Conservation (phyloP, 2,797 vertebrate species). For the Alcedo quadribrachys region DNA sequence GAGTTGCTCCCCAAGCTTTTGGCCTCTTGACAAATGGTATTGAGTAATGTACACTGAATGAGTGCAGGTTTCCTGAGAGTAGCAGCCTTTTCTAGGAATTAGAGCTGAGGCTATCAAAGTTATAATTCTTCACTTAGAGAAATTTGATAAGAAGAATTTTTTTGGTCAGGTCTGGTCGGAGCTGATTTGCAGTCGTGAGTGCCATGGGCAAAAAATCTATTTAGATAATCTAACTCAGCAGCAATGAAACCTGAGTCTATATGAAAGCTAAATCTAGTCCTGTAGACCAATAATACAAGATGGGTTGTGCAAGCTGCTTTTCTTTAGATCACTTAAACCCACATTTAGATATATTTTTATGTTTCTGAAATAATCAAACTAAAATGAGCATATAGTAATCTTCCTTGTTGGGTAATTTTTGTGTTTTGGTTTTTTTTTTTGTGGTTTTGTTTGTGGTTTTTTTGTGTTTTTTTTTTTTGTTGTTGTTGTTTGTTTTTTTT, state of each 20-base stretch:
- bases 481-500: too few relatives aligned
- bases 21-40: conserved; percentile 31
- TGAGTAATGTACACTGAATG: conserved; percentile 13
- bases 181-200: conserved; percentile 5
- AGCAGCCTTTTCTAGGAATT: conserved; percentile 51
- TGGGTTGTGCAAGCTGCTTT: neutral
- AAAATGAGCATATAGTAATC: neutral
- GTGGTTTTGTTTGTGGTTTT: too few relatives aligned
- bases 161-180: conserved; percentile 24
- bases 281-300: neutral
- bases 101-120: conserved; percentile 2
- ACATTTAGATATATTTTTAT: neutral
- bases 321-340: neutral
- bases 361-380: neutral
- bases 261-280: neutral
- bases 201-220: neutral
- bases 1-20: neutral
- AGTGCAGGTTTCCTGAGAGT: conserved; percentile 26
- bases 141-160: conserved; percentile 50
- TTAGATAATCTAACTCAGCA: conserved; percentile 3
- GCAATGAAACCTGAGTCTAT: neutral
- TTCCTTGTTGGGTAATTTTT: neutral
- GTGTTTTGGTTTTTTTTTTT: too few relatives aligned
- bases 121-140: conserved; percentile 37
- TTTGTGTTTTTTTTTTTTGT: too few relatives aligned